phyloP scores from a whole-genome alignment of 1,140 invertebrate species.

The Anthonomus grandis region DNA sequence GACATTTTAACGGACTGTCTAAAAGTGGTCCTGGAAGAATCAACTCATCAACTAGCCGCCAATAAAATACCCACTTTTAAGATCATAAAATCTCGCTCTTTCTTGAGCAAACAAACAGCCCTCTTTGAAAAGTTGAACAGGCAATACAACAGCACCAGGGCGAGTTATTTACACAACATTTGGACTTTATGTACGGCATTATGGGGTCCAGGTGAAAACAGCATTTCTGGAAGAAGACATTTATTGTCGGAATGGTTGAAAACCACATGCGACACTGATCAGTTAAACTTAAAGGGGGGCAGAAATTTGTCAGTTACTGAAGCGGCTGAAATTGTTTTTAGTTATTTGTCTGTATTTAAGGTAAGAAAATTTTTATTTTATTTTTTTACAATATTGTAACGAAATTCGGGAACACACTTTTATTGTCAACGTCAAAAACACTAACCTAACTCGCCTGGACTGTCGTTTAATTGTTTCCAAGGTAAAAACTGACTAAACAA shows the following conservation, averaged over 20 bases:
- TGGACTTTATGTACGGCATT: slow-evolving; percentile 79
- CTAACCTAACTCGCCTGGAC: too few relatives aligned
- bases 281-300: slow-evolving; percentile 8
- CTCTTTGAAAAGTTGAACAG: slow-evolving; percentile 31
- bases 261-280: slow-evolving; percentile 20
- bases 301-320: slow-evolving; percentile 13
- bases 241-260: slow-evolving; percentile 37
- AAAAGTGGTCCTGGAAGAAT: slow-evolving; percentile 29
- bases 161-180: slow-evolving; percentile 51
- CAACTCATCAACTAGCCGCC: slow-evolving; percentile 19
- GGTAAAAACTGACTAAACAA: too few relatives aligned
- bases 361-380: too few relatives aligned
- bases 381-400: too few relatives aligned
- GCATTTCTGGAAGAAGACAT: slow-evolving; percentile 27
- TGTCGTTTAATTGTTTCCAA: too few relatives aligned
- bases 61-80: slow-evolving; percentile 34
- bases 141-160: slow-evolving; percentile 14
- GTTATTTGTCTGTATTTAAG: slow-evolving; percentile 47
- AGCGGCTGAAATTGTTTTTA: slow-evolving; percentile 34
- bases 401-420: too few relatives aligned
- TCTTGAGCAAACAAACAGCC: slow-evolving; percentile 30
- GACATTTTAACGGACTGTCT: slow-evolving; percentile 29
- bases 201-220: slow-evolving; percentile 63
- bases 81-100: slow-evolving; percentile 25
- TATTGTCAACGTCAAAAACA: too few relatives aligned